A percentile compares a stretch with the other conserved stretches of the same genome.
phyloP scores from a whole-genome alignment of 30 jellyfish, hydroid and myxozoan species.

The Cassiopea andromeda region DNA sequence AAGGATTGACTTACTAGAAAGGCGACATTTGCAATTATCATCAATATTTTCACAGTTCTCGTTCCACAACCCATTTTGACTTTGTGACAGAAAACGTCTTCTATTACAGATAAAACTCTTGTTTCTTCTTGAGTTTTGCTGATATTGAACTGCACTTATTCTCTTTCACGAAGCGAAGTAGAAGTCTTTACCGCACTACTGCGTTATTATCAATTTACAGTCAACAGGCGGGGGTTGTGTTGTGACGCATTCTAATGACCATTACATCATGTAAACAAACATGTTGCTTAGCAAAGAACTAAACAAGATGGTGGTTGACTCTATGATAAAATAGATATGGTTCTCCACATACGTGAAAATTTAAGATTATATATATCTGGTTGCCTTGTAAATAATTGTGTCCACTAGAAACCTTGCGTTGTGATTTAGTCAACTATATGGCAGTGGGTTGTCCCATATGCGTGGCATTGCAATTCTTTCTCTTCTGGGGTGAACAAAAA shows the following conservation, averaged over 20 bases:
- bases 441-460: too few species aligned
- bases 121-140: too few species aligned
- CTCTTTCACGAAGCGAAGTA: not conserved
- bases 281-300: not conserved
- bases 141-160: not conserved
- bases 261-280: not conserved
- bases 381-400: too few species aligned
- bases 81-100: not conserved
- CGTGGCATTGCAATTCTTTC: too few species aligned
- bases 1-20: conserved; percentile 40
- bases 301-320: too few species aligned
- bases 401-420: too few species aligned
- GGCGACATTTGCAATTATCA: conserved; percentile 32
- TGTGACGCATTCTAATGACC: not conserved
- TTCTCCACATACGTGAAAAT: too few species aligned
- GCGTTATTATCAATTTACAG: not conserved
- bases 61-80: conserved; percentile 68
- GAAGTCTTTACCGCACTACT: not conserved
- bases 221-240: not conserved
- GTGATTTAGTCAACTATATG: too few species aligned
- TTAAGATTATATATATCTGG: too few species aligned
- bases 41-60: conserved; percentile 24
- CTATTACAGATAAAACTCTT: too few species aligned
- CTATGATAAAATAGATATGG: too few species aligned
- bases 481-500: too few species aligned